Evolutionary conservation across 2,797 vertebrate genomes (phyloP).

Genomic region (Buceros bicornis): DNA sequence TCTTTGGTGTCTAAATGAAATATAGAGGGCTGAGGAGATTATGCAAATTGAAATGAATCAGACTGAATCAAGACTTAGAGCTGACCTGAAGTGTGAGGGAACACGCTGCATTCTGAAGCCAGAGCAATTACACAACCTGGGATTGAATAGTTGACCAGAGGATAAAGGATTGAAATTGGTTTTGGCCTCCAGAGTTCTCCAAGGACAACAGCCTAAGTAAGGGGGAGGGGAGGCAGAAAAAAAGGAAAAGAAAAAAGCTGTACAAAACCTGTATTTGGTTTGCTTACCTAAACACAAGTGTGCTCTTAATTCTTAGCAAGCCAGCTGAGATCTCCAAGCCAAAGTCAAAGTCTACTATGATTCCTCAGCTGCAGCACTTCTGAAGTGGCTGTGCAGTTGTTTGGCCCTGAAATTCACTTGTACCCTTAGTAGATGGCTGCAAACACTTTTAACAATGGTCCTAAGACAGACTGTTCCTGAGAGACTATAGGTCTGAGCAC

Average conservation of each 20-base stretch:
- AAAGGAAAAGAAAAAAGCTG: neutral
- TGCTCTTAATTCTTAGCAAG: neutral
- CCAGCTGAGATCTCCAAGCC: neutral
- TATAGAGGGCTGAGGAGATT: neutral
- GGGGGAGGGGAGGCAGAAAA: neutral
- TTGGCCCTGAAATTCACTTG: neutral
- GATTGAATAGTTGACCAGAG: accelerated
- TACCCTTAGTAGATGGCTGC: too few species aligned
- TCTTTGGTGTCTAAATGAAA: neutral
- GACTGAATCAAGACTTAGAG: neutral
- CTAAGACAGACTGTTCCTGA: neutral
- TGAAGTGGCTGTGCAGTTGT: neutral
- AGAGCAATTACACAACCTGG: neutral
- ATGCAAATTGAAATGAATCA: slow-evolving; percentile 25
- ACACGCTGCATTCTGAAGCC: neutral
- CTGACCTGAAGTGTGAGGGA: neutral
- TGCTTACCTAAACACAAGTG: neutral
- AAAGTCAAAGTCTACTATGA: neutral
- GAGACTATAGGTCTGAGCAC: accelerated
- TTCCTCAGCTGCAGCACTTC: accelerated
- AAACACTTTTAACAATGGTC: neutral
- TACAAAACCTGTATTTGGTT: neutral
- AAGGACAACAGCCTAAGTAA: accelerated
- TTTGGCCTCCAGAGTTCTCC: neutral
- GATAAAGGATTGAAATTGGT: neutral